Evolutionary conservation across 2,113 vertebrate genomes (phyloP), one percentile per base, ranked within the genome.

Genomic region (Arizona elegans): DNA sequence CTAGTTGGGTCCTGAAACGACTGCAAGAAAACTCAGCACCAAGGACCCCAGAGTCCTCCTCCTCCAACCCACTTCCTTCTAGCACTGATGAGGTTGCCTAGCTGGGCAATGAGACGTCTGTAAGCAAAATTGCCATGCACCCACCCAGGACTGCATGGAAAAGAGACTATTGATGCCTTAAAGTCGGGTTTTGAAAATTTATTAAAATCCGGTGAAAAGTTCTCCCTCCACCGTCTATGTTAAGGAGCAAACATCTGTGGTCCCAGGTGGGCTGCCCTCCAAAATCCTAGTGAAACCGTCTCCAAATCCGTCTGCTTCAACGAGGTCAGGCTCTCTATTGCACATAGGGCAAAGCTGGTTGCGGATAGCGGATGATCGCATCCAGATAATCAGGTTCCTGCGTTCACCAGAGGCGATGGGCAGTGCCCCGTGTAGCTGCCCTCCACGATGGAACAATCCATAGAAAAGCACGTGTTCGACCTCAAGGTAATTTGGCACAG

Each of bases 351-450:
- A 99, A 9, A 97, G 98, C 15, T 56, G 96, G 96, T 99, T 99
- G 1, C 99, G 98, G 89, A 99, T 93, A 0, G 94, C 86, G 0
- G 99, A 99, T 0, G 98, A 97, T 17, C 99, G 97, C 98, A 99
- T 98, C 99, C 99, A 99, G 58, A 99, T 0, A 3, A 99, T 98
- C 59, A 99, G 98, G 96, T 99, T 99, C 98, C 99, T 99, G 89
- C 99, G 98, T 92, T 98, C 97, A 0, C 99, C 99, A 0, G 98
- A 98, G 62, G 97, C 96, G 92, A 99, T 98, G 93, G 99, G 98
- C 93, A 99, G 97, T 0, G 99, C 99, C 1, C 99, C 99, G 0
- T 99, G 99, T 96, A 99, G 98, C 93, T 99, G 99, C 87, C 99
- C 99, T 0, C 99, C 99, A 0, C 98, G 97, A 94, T 99, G 99